Evolutionary conservation across 2,797 vertebrate species (phyloP), one percentile per base, ranked within the genome.

Genomic region (Melanotaenia maccullochi): DNA sequence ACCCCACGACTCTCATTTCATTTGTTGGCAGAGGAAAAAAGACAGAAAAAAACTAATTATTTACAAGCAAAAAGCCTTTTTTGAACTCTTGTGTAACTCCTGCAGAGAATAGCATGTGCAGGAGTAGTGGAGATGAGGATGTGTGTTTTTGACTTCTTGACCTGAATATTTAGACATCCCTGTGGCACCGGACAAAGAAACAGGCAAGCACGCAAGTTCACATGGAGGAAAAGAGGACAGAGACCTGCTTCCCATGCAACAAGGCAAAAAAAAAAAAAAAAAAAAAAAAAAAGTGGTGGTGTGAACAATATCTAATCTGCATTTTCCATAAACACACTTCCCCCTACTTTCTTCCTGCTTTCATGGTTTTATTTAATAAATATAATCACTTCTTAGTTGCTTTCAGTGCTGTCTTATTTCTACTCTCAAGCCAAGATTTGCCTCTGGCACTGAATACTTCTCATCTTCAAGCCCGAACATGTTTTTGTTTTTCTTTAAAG

Each of bases 111-210:
- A 84, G 28, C 70, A 63, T 72, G 72, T 65, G 76, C 51, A 75
- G 67, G 42, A 81, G 76, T n/a, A 12, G 68, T 71, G 24, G 71
- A 81, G 74, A 83, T 22, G 83, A 83, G 80, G 81, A 85, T 84
- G 83, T 64, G 72, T 40, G 64, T 79, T 85, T 82, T 81, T 83
- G 56, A 81, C 80, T 89, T 82, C 71, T 87, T 82, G 84, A 89
- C 88, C 90, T 89, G 86, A 89, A 90, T 91, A 89, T 90, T 88
- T 79, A 90, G 91, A 86, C 71, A 73, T 18, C 81, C 85, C 76
- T 55, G 65, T 91, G 87, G 89, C 79, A 74, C 47, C 76, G 85
- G 86, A 88, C 87, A 76, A 87, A 81, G 78, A 84, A 83, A 35
- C 52, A 67, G 65, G 72, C 66, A 51, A 85, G 82, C 66, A 64